A percentile compares a stretch with the other conserved stretches of the same genome.
Evolutionary conservation across 2,888 invertebrate species (phyloP).

Genomic region (Tipula unca): DNA sequence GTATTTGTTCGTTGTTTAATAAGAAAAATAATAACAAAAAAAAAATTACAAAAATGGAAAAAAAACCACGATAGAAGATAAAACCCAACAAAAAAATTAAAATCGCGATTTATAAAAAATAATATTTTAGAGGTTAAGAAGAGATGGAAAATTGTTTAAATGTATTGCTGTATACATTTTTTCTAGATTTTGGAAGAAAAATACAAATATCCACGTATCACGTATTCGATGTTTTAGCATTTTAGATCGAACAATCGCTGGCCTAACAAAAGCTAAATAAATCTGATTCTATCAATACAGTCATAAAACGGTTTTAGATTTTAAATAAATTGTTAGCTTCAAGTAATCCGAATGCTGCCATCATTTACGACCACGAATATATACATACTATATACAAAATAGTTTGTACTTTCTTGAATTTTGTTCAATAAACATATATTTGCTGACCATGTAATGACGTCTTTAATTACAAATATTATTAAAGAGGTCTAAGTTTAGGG

Average conservation of each 20-base stretch:
- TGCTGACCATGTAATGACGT: background rate
- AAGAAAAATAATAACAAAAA: background rate
- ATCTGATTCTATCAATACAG: background rate
- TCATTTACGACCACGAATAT: background rate
- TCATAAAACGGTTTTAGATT: background rate
- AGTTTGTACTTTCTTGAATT: background rate
- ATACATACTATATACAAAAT: background rate
- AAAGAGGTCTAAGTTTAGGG: background rate
- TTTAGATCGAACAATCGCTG: background rate
- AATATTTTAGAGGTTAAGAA: background rate
- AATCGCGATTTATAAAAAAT: background rate
- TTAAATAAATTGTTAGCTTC: background rate
- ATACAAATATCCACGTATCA: background rate
- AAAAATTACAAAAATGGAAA: background rate
- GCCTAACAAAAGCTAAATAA: background rate
- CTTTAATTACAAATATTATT: background rate
- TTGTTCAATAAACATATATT: background rate
- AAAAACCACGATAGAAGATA: slow-evolving; percentile 3
- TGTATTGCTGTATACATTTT: background rate
- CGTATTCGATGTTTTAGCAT: background rate
- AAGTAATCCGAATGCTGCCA: background rate
- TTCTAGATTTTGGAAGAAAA: background rate
- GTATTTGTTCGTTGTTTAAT: slow-evolving; percentile 14
- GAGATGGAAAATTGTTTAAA: background rate
- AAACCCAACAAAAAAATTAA: background rate